Base-by-base conservation (phyloP, 2,113 vertebrate genomes). In the Oncorhynchus nerka region DNA sequence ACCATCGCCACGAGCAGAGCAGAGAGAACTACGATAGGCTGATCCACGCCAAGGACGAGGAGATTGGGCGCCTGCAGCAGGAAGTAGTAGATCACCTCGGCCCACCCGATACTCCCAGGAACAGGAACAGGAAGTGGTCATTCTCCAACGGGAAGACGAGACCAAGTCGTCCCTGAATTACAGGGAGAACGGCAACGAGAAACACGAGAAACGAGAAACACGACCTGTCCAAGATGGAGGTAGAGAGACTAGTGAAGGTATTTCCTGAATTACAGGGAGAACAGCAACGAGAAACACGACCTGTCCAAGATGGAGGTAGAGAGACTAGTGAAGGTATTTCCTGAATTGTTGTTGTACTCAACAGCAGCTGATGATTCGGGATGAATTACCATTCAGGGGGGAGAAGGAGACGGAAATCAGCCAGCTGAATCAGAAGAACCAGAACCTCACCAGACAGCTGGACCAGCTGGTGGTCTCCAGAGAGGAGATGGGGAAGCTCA, bases 171-270 rank as follows among this genome's bases (percentile, higher is more conserved):
- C 93, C 5, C 90, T 97, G n/a, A 94, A 55, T 19, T 19, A 92
- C 78, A 91, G 95, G 77, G 97, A 99, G 86, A 96, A 95, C 45
- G 97, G 94, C 64, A 96, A 95, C 30, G 98, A 99, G 91, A 99
- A 99, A 45, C 96, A 99, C 12, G 98, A 99, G n/a, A n/a, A 96
- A 95, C 30, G 98, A 99, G 91, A 99, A 99, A 45, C 96, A 99
- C 12, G 98, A 99, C 83, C 89, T 99, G 75, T 99, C 98, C 3
- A 99, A 99, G 89, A 95, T 92, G 5, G 98, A 99, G 82, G 95
- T 97, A 3, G 95, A 97, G 72, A 93, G 89, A 71, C 87, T 99
- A 71, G 95, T 99, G 22, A 95, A 90, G 51, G 51, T 55, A 55
- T 55, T 19, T 55, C 51, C 4, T 5, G 51, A 1, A 55, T 19